A percentile compares a stretch with the other conserved stretches of the same genome.
phyloP scores from a whole-genome alignment of 2,888 invertebrate genomes.

The Ctena decussata region DNA sequence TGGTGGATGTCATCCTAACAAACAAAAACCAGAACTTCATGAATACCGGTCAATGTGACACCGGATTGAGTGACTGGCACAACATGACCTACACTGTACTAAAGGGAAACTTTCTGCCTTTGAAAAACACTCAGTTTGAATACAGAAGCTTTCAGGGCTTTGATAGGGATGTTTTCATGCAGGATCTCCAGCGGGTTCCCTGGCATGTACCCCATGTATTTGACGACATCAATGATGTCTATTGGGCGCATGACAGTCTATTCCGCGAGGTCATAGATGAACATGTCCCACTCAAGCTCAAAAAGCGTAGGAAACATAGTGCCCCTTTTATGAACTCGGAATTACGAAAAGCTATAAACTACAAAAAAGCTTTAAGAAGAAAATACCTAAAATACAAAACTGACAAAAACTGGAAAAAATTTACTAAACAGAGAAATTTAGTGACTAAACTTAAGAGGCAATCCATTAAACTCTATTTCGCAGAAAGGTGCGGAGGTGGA shows the following conservation, averaged over 20 bases:
- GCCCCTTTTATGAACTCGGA: neutral
- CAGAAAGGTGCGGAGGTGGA: neutral
- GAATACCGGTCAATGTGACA: neutral
- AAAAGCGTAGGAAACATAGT: neutral
- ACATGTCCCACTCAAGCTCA: neutral
- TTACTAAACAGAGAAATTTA: neutral
- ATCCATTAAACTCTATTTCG: no score
- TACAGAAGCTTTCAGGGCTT: neutral
- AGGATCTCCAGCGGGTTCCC: neutral
- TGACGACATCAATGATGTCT: neutral
- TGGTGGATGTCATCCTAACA: neutral
- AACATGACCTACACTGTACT: neutral
- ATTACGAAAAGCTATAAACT: neutral
- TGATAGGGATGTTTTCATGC: neutral
- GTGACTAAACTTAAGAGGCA: neutral
- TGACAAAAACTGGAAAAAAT: neutral
- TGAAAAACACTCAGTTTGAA: neutral
- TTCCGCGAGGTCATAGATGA: no score
- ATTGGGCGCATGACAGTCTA: neutral
- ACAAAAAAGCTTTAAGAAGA: neutral
- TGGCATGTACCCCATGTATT: neutral
- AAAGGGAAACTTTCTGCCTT: neutral
- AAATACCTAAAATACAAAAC: neutral
- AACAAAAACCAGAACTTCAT: neutral
- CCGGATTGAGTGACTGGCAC: neutral